Evolutionary conservation across 2,113 vertebrate species (phyloP).

Genomic region (Callorhinus ursinus): DNA sequence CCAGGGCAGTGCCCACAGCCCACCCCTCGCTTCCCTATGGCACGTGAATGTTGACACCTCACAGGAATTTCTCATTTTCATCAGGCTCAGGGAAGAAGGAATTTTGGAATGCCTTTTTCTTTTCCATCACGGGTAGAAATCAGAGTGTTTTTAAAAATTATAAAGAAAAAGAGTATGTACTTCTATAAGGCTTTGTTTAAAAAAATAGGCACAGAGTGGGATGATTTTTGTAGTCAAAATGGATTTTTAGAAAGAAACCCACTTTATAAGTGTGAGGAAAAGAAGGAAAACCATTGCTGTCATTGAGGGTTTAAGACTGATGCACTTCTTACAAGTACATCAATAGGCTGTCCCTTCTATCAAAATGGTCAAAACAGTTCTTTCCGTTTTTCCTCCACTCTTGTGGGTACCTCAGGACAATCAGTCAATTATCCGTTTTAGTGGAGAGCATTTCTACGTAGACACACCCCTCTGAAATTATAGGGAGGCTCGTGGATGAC

Average conservation of each 20-base stretch:
- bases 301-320: not conserved
- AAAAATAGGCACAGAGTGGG: not conserved
- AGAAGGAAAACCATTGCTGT: not conserved
- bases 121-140: not conserved
- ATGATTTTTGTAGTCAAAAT: not conserved
- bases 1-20: accelerated
- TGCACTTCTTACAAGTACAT: not conserved
- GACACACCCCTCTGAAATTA: not conserved
- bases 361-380: not conserved
- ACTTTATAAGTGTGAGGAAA: not conserved
- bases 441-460: not conserved
- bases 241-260: not conserved
- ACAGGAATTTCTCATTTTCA: not conserved
- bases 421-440: not conserved
- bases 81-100: not conserved
- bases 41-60: not conserved
- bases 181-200: not conserved
- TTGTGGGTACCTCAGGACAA: not conserved
- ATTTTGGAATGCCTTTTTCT: not conserved
- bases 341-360: accelerated
- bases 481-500: accelerated
- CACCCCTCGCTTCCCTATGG: accelerated
- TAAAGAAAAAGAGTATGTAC: not conserved
- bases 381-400: accelerated
- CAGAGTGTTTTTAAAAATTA: not conserved